Evolutionary conservation across 2,888 invertebrate genomes (phyloP).

Genomic region (Pterostichus niger): DNA sequence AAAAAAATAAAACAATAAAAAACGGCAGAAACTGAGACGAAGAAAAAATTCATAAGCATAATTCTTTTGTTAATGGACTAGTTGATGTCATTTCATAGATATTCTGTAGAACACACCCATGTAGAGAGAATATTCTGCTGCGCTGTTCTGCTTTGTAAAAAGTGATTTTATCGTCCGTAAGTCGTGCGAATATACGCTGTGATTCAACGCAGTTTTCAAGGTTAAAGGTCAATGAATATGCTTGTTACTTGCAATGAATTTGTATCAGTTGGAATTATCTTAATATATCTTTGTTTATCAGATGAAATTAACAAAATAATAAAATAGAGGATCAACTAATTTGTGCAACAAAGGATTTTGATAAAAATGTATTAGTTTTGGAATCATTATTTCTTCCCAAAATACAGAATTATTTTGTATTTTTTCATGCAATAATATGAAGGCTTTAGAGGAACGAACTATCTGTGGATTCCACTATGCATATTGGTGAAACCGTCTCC

Average conservation of each 20-base stretch:
- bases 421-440: too few species aligned
- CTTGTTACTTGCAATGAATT: slow-evolving; percentile 20
- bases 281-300: not conserved
- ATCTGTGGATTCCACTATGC: too few species aligned
- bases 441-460: too few species aligned
- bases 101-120: slow-evolving; percentile 61
- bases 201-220: slow-evolving; percentile 48
- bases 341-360: too few species aligned
- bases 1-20: slow-evolving; percentile 53
- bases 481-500: too few species aligned
- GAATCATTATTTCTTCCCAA: too few species aligned
- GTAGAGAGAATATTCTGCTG: not conserved
- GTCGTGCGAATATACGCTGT: slow-evolving; percentile 43
- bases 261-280: slow-evolving; percentile 28
- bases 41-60: slow-evolving; percentile 61
- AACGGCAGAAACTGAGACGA: slow-evolving; percentile 4
- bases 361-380: too few species aligned
- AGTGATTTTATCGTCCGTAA: slow-evolving; percentile 44
- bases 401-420: too few species aligned
- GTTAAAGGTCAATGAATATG: slow-evolving; percentile 47
- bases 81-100: slow-evolving; percentile 63
- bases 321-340: too few species aligned
- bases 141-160: not conserved
- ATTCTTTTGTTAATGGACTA: slow-evolving; percentile 60
- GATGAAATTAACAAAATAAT: too few species aligned